Percentiles rank a stretch among this genome's conserved stretches.
Evolutionary conservation across 2,797 vertebrate genomes (phyloP).

Genomic region (Ctenochaetus hawaiiensis): DNA sequence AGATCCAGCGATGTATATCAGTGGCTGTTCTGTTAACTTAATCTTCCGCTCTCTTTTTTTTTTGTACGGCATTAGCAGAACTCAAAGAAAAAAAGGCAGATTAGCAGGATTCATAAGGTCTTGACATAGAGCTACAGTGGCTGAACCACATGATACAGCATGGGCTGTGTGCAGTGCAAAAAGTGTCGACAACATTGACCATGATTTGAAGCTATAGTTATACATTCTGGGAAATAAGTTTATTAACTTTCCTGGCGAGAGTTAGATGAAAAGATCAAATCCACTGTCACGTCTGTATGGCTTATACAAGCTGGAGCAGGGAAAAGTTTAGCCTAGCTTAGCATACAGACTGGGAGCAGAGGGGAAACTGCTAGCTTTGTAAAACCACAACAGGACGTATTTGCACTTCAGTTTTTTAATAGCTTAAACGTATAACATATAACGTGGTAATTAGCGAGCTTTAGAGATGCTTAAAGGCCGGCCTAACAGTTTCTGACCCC

Average conservation of each 20-base stretch:
- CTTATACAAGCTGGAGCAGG: neutral
- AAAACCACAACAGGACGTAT: neutral
- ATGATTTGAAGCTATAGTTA: conserved; percentile 7
- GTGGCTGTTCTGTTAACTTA: conserved; percentile 73
- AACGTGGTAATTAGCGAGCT: neutral
- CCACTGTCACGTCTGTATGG: neutral
- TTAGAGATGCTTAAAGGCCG: neutral
- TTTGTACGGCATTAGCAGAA: conserved; percentile 23
- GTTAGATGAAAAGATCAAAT: neutral
- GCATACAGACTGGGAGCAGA: neutral
- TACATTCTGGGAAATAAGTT: neutral
- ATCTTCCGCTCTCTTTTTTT: conserved; percentile 62
- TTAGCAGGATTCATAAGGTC: neutral
- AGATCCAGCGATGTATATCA: conserved; percentile 71
- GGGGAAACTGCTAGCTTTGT: neutral
- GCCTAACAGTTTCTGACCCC: neutral
- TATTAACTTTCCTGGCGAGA: neutral
- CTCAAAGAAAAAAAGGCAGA: conserved; percentile 4
- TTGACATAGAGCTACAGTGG: neutral
- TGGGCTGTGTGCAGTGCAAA: neutral
- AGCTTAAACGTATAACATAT: neutral
- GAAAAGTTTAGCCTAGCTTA: conserved; percentile 2
- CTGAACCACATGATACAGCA: conserved; percentile 1
- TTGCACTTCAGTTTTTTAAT: neutral
- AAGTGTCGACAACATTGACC: neutral